A percentile compares a stretch with the other conserved stretches of the same genome.
Evolutionary conservation across 2,888 invertebrate species (phyloP).

Genomic region (Thymelicus sylvestris): DNA sequence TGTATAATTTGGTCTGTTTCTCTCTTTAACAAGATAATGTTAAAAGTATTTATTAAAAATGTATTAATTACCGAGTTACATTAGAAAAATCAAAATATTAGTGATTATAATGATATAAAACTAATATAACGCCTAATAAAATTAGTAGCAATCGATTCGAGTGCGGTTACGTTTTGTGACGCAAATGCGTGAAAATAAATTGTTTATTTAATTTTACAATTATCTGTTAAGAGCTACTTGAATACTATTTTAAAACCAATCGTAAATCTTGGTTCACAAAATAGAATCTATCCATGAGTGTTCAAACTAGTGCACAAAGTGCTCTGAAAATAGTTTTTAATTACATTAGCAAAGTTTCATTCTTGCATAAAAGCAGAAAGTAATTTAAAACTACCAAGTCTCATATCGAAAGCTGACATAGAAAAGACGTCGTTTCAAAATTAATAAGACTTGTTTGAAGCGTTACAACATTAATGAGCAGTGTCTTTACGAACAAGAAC

Average conservation of each 20-base stretch:
- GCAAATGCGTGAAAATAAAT: too few species aligned
- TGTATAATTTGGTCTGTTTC: too few species aligned
- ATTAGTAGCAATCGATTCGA: too few species aligned
- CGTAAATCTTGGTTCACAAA: not conserved
- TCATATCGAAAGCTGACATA: constrained; percentile 1
- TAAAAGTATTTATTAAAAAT: too few species aligned
- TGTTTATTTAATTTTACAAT: too few species aligned
- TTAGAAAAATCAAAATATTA: too few species aligned
- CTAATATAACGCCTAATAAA: too few species aligned
- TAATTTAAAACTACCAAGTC: constrained; percentile 22
- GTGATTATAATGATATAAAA: too few species aligned
- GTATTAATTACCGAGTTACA: too few species aligned
- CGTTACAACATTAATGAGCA: not conserved
- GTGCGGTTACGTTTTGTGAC: too few species aligned
- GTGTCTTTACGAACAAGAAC: not conserved
- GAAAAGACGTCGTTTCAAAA: constrained; percentile 2
- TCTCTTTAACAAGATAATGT: too few species aligned
- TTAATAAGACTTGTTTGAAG: not conserved
- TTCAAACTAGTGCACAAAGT: not conserved
- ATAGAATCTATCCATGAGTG: not conserved
- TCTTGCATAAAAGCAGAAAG: constrained; percentile 19
- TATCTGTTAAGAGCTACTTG: too few species aligned
- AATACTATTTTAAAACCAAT: not conserved
- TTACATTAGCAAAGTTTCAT: constrained; percentile 25
- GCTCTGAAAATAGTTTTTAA: constrained; percentile 24